A percentile compares a stretch with the other conserved stretches of the same genome.
These are phyloP conservation scores for Typhlichthys subterraneus DNA, from an alignment of 2,797 vertebrate genomes.

Conservation along the genomic window DNA sequence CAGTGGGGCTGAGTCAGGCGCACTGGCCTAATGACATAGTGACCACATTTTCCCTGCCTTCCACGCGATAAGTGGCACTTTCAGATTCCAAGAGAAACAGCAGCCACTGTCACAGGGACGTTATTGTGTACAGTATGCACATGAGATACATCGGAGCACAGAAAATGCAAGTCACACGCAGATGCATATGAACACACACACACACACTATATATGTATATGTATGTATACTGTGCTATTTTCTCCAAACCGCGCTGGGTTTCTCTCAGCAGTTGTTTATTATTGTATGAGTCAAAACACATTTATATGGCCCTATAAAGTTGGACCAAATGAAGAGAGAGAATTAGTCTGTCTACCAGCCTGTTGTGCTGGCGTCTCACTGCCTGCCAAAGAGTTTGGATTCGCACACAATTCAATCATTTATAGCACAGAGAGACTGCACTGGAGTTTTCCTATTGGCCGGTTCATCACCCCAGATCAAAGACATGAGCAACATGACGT, in stretches of 20 bases:
- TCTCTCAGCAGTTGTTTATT: constrained; percentile 40
- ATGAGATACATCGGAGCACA: background rate
- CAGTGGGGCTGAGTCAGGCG: constrained; percentile 57
- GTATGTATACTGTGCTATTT: background rate
- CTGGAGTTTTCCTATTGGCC: too few species aligned
- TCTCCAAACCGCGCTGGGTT: constrained; percentile 29
- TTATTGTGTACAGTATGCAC: constrained; percentile 16
- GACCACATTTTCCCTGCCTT: constrained; percentile 58
- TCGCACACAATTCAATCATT: too few species aligned
- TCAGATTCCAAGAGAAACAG: constrained; percentile 51
- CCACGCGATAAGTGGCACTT: constrained; percentile 49
- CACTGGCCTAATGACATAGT: constrained; percentile 68
- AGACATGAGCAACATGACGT: too few species aligned
- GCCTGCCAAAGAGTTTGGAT: background rate
- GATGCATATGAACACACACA: constrained; percentile 9
- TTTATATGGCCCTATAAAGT: constrained; percentile 36
- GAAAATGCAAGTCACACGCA: constrained; percentile 1
- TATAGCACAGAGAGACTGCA: too few species aligned
- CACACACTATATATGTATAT: background rate
- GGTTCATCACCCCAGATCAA: too few species aligned
- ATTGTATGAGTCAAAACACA: constrained; percentile 40
- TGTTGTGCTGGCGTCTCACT: constrained; percentile 19
- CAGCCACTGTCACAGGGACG: constrained; percentile 27
- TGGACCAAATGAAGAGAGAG: constrained; percentile 17
- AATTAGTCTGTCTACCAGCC: background rate